Percentiles rank a stretch among this genome's conserved stretches.
Conservation (phyloP, 2,113 vertebrate genomes). For the Bungarus multicinctus region DNA sequence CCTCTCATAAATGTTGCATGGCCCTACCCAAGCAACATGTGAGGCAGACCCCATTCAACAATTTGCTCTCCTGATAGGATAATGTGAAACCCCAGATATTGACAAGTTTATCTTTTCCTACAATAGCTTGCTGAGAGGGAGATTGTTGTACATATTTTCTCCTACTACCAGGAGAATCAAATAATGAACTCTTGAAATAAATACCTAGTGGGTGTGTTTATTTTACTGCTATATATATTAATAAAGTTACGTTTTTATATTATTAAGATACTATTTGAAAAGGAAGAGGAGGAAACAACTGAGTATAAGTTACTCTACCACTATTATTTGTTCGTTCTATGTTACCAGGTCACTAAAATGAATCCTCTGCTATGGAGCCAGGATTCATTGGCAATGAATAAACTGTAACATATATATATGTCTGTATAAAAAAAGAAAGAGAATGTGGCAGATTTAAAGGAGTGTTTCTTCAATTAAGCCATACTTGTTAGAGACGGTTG, state of each 20-base stretch:
- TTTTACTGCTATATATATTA: not conserved
- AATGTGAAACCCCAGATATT: not conserved
- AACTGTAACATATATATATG: not conserved
- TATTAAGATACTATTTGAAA: not conserved
- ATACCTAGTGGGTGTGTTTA: not conserved
- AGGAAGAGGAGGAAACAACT: not conserved
- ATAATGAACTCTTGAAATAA: accelerated
- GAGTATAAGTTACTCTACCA: not conserved
- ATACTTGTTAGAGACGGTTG: not conserved
- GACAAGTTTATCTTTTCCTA: not conserved
- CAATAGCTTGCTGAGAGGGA: not conserved
- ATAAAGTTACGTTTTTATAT: not conserved
- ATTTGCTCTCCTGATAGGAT: not conserved
- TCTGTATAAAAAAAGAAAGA: not conserved
- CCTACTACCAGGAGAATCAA: slow-evolving; percentile 1
- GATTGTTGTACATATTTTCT: too few relatives aligned
- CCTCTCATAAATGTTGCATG: not conserved
- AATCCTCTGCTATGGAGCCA: not conserved
- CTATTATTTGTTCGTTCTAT: not conserved
- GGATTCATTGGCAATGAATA: not conserved
- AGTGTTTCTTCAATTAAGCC: not conserved
- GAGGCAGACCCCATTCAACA: not conserved
- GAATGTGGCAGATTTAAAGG: not conserved
- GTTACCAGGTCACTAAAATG: not conserved
- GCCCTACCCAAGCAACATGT: not conserved